Conservation (phyloP, 2,797 vertebrate genomes). For the Acestrorhynchus altus region DNA sequence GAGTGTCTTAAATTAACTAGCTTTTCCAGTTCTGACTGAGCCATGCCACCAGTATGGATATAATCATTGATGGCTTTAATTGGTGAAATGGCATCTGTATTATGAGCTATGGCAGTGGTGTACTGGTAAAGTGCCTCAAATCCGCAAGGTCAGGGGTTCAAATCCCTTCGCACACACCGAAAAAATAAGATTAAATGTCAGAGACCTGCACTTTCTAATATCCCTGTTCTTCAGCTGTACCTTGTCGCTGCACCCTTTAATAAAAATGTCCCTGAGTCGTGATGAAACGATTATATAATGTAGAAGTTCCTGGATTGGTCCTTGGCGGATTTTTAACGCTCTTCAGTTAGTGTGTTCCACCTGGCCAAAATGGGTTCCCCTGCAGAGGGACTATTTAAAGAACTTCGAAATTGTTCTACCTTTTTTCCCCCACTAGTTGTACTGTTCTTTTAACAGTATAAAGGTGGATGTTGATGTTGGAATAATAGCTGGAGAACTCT, state of each 20-base stretch:
- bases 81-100: not conserved
- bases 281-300: slow-evolving; percentile 18
- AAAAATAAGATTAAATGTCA: slow-evolving; percentile 9
- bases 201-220: slow-evolving; percentile 8
- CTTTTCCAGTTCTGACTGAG: not conserved
- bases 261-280: slow-evolving; percentile 21
- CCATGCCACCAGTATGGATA: not conserved
- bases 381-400: not conserved
- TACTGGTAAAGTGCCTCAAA: not conserved
- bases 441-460: not conserved
- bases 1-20: not conserved
- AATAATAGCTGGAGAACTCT: not conserved
- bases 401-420: not conserved
- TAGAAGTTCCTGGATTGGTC: not conserved
- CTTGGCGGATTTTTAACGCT: not conserved
- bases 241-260: not conserved
- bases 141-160: not conserved
- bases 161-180: not conserved
- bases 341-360: not conserved
- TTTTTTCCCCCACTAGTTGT: no score
- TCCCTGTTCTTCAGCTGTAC: not conserved
- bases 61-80: not conserved
- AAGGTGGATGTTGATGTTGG: not conserved
- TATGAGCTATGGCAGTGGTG: not conserved
- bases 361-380: slow-evolving; percentile 1